These are phyloP conservation scores for Lagocephalus sceleratus DNA, from an alignment of 2,797 vertebrate species.

Conservation along the genomic window DNA sequence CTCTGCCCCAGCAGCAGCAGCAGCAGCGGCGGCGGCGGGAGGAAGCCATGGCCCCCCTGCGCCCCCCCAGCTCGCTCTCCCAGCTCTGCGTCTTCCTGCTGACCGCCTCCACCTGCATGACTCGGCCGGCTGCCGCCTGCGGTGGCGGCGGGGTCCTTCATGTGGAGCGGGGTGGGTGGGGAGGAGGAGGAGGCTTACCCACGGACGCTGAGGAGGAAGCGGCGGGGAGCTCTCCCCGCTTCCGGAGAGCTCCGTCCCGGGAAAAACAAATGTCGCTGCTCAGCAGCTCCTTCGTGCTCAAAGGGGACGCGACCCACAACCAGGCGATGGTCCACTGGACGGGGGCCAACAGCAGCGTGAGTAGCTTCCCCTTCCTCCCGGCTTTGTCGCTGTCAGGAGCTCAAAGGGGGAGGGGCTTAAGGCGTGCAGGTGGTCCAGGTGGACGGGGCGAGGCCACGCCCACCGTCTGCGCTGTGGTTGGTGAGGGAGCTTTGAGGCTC, in stretches of 20 bases:
- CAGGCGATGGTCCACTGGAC: slow-evolving; percentile 99
- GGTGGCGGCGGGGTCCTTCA: slow-evolving; percentile 57
- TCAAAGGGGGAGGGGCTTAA: slow-evolving; percentile 17
- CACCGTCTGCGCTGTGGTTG: slow-evolving; percentile 1
- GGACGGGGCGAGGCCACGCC: slow-evolving; percentile 6
- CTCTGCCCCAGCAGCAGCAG: slow-evolving; percentile 57
- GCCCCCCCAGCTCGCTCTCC: slow-evolving; percentile 43
- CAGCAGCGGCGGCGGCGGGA: slow-evolving; percentile 69
- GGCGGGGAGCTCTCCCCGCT: slow-evolving; percentile 53
- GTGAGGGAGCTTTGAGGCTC: background rate
- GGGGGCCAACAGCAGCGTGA: slow-evolving; percentile 98
- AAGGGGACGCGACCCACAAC: slow-evolving; percentile 95
- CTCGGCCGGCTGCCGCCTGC: slow-evolving; percentile 60
- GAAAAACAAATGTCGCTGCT: slow-evolving; percentile 82
- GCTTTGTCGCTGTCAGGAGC: background rate
- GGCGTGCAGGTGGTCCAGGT: slow-evolving; percentile 34
- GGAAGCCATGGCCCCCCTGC: slow-evolving; percentile 65
- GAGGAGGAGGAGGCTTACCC: slow-evolving; percentile 35
- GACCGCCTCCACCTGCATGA: slow-evolving; percentile 66
- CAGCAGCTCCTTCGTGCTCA: slow-evolving; percentile 96
- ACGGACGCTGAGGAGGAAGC: slow-evolving; percentile 35
- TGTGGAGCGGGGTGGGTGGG: slow-evolving; percentile 43
- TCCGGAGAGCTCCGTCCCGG: slow-evolving; percentile 73
- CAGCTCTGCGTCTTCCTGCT: slow-evolving; percentile 69
- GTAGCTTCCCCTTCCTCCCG: slow-evolving; percentile 59